Conservation (phyloP, 2,113 vertebrate genomes). For the Malurus alboscapulatus region DNA sequence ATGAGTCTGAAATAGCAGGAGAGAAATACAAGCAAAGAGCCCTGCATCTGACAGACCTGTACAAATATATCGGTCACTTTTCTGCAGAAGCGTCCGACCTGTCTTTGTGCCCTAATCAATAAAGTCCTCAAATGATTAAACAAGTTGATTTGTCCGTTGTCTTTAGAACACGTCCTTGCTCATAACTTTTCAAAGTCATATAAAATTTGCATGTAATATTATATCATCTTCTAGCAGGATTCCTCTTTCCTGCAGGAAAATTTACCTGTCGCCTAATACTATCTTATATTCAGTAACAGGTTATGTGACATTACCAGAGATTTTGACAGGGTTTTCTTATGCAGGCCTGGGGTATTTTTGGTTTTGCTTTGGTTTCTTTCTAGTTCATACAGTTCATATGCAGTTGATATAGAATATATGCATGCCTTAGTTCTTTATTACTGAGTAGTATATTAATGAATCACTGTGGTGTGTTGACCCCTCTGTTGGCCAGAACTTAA, state of each 20-base stretch:
- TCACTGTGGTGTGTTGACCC: not conserved
- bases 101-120: not conserved
- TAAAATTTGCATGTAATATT: not conserved
- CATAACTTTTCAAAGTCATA: not conserved
- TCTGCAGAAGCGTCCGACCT: not conserved
- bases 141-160: not conserved
- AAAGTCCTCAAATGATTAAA: not conserved
- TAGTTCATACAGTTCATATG: not conserved
- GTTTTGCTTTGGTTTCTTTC: not conserved
- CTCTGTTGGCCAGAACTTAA: not conserved
- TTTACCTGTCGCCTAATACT: not conserved
- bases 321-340: not conserved
- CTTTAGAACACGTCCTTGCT: not conserved
- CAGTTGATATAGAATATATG: not conserved
- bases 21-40: not conserved
- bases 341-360: rapidly evolving
- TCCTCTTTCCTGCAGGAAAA: not conserved
- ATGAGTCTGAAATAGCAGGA: not conserved
- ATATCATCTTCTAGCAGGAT: not conserved
- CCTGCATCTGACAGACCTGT: not conserved
- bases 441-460: not conserved
- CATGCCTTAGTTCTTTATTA: not conserved
- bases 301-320: not conserved
- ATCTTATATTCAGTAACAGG: not conserved
- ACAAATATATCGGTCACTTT: not conserved